Percentiles rank a stretch among this genome's conserved stretches.
Evolutionary conservation across 2,113 vertebrate species (phyloP).

Genomic region (Aythya baeri): DNA sequence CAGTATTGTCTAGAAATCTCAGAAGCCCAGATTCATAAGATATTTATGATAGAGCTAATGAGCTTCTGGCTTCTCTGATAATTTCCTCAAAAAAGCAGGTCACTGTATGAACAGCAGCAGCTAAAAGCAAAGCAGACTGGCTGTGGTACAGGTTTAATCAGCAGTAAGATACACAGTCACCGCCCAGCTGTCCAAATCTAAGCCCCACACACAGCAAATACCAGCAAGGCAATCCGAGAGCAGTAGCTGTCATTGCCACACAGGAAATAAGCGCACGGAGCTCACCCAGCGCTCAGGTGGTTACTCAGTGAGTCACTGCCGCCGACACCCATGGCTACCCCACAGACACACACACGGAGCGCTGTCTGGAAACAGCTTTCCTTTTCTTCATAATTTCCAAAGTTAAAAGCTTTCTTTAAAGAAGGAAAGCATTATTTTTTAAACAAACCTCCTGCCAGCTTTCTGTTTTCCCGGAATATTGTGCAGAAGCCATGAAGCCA

Average conservation of each 20-base stretch:
- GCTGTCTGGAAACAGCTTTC: not conserved
- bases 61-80: not conserved
- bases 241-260: not conserved
- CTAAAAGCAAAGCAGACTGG: not conserved
- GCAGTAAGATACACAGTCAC: not conserved
- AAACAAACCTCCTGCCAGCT: not conserved
- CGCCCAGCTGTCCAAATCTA: not conserved
- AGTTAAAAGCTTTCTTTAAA: not conserved
- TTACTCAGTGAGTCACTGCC: not conserved
- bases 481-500: not conserved
- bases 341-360: rapidly evolving
- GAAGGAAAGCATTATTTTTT: not conserved
- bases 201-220: not conserved
- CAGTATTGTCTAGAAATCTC: not conserved
- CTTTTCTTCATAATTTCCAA: not conserved
- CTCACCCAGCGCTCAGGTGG: not conserved
- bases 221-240: not conserved
- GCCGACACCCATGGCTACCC: not conserved
- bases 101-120: not conserved
- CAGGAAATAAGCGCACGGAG: not conserved
- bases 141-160: not conserved
- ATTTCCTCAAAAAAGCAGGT: not conserved
- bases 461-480: not conserved
- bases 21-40: not conserved
- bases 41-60: not conserved